Evolutionary conservation across 2,797 vertebrate species (phyloP).

Genomic region (Trematomus bernacchii): DNA sequence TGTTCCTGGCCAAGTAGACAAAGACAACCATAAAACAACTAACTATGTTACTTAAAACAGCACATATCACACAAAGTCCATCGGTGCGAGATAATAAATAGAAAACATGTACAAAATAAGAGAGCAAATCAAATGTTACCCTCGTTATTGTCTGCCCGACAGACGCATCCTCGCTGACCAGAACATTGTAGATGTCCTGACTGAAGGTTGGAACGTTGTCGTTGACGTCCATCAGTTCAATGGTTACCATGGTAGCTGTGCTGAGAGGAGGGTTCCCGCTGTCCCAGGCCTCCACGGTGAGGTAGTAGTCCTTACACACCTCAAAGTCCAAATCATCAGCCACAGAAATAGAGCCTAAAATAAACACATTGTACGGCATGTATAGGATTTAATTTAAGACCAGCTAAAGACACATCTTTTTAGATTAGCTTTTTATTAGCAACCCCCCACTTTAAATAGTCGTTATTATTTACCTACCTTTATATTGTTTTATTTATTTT

Average conservation of each 20-base stretch:
- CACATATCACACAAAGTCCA: no score
- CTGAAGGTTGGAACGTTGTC: conserved; percentile 94
- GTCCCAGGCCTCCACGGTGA: conserved; percentile 94
- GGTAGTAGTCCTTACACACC: conserved; percentile 92
- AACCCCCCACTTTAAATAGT: no score
- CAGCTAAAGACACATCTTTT: no score
- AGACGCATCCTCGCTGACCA: conserved; percentile 92
- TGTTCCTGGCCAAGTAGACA: no score
- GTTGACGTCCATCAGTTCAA: conserved; percentile 96
- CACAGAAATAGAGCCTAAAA: conserved; percentile 90
- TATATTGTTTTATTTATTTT: no score
- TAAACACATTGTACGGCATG: background rate
- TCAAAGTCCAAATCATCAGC: conserved; percentile 94
- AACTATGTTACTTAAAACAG: no score
- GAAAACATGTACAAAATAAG: background rate
- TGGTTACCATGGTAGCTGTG: conserved; percentile 91
- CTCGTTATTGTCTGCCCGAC: conserved; percentile 91
- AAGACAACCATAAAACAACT: no score
- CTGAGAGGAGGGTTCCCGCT: conserved; percentile 93
- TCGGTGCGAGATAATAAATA: no score
- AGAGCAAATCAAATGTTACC: conserved; percentile 73
- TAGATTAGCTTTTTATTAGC: no score
- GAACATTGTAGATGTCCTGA: conserved; percentile 92
- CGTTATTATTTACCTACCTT: no score
- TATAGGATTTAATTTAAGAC: background rate